Base-by-base conservation (phyloP, 2,888 invertebrate genomes). In the Sepiola atlantica region DNA sequence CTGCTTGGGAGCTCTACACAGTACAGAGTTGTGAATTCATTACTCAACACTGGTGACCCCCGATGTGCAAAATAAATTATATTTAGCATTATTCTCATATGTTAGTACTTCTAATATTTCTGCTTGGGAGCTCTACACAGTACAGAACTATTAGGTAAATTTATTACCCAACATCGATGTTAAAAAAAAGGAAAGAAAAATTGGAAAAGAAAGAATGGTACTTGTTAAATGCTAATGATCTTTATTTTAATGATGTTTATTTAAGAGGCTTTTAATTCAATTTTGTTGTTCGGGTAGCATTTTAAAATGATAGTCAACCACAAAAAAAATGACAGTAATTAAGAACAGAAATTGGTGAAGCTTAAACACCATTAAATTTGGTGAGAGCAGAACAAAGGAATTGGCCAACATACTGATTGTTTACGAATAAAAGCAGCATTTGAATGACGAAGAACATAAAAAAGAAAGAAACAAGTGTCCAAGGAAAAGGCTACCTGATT, bases 401-500 rank as follows among this genome's bases (percentile, higher is more conserved):
- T 77, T 77, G n/a, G 77, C n/a, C 16, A 77, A 77, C n/a, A 16
- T 77, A 77, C n/a, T n/a, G 32, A 32, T 77, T 77, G n/a, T 77
- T 77, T 32, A n/a, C 77, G 14, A 77, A 77, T 77, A 77, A n/a
- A n/a, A 32, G n/a, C 77, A 77, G n/a, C n/a, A 77, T 77, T 77
- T 77, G n/a, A n/a, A n/a, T 77, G 77, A 32, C 77, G 14, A 3
- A 77, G n/a, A 77, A 77, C n/a, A 77, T 77, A 14, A 77, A 77
- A n/a, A 77, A 14, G 28, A 21, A 24, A 28, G 3, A 77, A n/a
- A 32, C n/a, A 16, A 32, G n/a, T 0, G 10, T n/a, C 77, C 4
- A 16, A 77, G 18, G 77, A n/a, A 77, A 77, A 77, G 32, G 55
- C 55, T 94, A 97, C 97, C 96, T 97, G 97, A 94, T 96, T 96